Conservation (phyloP, 2,888 invertebrate genomes). For the Vandiemenella viatica region DNA sequence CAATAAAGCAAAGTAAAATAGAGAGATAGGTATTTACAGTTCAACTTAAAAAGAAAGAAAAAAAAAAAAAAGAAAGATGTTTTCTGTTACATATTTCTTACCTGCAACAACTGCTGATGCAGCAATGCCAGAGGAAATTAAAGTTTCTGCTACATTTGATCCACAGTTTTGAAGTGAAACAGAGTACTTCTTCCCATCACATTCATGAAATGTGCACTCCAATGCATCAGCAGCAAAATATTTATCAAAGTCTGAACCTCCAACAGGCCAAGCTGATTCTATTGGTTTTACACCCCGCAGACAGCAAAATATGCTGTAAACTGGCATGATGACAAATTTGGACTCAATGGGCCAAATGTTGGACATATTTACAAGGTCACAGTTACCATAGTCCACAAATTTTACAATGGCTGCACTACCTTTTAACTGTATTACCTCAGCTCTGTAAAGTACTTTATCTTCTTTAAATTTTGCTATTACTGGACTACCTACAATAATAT, state of each 20-base stretch:
- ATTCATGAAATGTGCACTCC: conserved; percentile 40
- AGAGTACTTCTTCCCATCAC: conserved; percentile 23
- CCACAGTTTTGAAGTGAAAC: conserved; percentile 24
- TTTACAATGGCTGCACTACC: conserved; percentile 44
- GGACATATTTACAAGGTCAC: conserved; percentile 41
- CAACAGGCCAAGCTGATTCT: conserved; percentile 39
- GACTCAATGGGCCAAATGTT: conserved; percentile 56
- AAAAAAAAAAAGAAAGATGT: no score
- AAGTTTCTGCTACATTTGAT: conserved; percentile 32
- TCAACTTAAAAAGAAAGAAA: no score
- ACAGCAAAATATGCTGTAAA: conserved; percentile 53
- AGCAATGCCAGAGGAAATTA: conserved; percentile 37
- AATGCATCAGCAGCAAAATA: conserved; percentile 45
- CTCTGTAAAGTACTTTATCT: conserved; percentile 57
- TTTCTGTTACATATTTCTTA: no score
- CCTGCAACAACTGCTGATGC: conserved; percentile 12
- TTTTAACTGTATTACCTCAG: conserved; percentile 31
- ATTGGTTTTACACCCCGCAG: conserved; percentile 43
- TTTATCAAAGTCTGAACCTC: conserved; percentile 33
- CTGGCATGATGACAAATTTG: conserved; percentile 47
- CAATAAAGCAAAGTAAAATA: no score
- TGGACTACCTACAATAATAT: conserved; percentile 41
- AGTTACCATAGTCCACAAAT: conserved; percentile 65
- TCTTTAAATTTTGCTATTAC: conserved; percentile 55
- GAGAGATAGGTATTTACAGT: no score